A percentile compares a stretch with the other conserved stretches of the same genome.
Conservation (phyloP, 2,797 vertebrate species). For the Perodicticus potto region DNA sequence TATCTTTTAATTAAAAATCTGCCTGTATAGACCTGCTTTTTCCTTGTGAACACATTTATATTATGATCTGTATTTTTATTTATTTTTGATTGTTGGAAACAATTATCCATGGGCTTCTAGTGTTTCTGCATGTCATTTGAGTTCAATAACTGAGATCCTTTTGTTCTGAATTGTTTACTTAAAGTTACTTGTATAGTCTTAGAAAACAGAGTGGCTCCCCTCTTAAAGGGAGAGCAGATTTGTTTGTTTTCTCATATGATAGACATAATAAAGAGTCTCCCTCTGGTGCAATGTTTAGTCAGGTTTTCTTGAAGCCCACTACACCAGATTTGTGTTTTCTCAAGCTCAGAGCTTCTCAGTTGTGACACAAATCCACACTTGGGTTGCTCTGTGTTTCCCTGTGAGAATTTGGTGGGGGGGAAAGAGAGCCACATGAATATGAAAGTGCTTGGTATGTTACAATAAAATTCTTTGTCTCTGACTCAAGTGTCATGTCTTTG, state of each 20-base stretch:
- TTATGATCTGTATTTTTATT: background rate
- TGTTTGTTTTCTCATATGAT: background rate
- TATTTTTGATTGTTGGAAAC: background rate
- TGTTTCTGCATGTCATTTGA: background rate
- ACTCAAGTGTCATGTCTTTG: background rate
- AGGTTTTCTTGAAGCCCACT: background rate
- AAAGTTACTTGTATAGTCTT: background rate
- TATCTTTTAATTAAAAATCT: background rate
- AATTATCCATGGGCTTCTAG: background rate
- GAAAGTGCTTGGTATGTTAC: background rate
- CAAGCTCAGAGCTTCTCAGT: background rate
- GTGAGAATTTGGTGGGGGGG: background rate
- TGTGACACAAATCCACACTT: background rate
- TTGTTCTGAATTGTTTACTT: background rate
- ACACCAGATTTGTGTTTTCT: background rate
- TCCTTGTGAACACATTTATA: background rate
- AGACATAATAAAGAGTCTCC: background rate
- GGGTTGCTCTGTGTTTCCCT: background rate
- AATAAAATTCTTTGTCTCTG: background rate
- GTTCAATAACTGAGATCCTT: background rate
- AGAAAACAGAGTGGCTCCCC: background rate
- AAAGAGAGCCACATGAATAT: background rate
- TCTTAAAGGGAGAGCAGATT: background rate
- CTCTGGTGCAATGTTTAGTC: background rate
- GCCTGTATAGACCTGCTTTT: background rate